Evolutionary conservation across 2,797 vertebrate species (phyloP), one percentile per base, ranked within the genome.

Genomic region (Numenius phaeopus): DNA sequence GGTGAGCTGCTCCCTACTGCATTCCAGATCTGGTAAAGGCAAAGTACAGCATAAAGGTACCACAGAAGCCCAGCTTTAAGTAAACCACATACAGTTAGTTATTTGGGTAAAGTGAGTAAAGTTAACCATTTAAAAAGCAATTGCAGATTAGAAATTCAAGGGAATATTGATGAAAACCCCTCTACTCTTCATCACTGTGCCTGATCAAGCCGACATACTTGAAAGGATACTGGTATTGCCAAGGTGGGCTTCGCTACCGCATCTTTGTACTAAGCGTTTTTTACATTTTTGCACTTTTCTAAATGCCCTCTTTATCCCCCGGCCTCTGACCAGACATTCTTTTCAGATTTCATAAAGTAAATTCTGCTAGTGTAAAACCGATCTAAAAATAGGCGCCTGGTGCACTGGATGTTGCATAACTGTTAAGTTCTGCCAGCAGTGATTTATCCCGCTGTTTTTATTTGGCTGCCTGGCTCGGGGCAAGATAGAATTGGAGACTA

Each of bases 391-490:
- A 96, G 90, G 77, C 4, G 8, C n/a, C 42, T 70, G 65, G 89
- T 94, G 69, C 71, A 76, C 77, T 94, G 79, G 85, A 91, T 23
- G 55, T 97, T 95, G 94, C 89, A 77, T 96, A 97, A 96, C 86
- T 27, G 79, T 67, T 92, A 83, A 90, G 61, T 86, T 92, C 89
- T 96, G 96, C 96, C 95, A 97, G 93, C 92, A 94, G 87, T 96
- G 92, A 97, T 96, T 97, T 96, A 96, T 94, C 87, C 70, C 5
- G 24, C 87, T 94, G 93, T 88, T 96, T 92, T 87, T 90, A 83
- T 95, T 95, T 96, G 85, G 78, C 91, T 92, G 87, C 49, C 85
- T 95, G 85, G 91, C 93, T 96, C 8, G 9, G 82, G 75, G 90
- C 83, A 87, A 94, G 94, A 95, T 24, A 88, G 87, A 93, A 79